phyloP scores from a whole-genome alignment of 2,113 vertebrate genomes.

The Nycticebus coucang region DNA sequence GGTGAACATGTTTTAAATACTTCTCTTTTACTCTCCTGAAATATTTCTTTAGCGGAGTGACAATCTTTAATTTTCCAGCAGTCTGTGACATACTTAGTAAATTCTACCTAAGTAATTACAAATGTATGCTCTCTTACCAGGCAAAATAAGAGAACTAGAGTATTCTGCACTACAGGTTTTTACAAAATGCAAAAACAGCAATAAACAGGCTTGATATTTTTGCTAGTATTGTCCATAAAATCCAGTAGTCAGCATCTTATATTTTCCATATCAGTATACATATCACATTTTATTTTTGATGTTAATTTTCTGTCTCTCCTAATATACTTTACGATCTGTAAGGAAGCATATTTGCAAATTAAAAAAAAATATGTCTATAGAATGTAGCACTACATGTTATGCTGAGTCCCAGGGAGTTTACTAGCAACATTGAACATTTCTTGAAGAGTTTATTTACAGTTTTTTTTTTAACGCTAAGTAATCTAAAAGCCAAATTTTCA shows the following conservation, averaged over 20 bases:
- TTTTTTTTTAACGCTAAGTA: not conserved
- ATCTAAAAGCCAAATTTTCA: not conserved
- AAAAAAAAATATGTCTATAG: rapidly evolving
- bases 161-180: not conserved
- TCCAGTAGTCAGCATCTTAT: not conserved
- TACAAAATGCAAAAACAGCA: not conserved
- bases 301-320: not conserved
- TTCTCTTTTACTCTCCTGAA: not conserved
- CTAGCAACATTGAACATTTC: not conserved
- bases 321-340: not conserved
- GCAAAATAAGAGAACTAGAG: not conserved
- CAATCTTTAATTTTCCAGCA: not conserved
- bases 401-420: not conserved
- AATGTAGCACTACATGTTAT: not conserved
- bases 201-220: not conserved
- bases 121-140: not conserved
- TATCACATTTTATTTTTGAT: not conserved
- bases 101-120: not conserved
- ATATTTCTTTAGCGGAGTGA: not conserved
- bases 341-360: not conserved
- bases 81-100: not conserved
- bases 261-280: not conserved
- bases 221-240: not conserved
- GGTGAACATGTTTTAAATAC: not conserved
- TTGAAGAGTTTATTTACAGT: not conserved